Evolutionary conservation across 2,888 invertebrate species (phyloP), one percentile per base, ranked within the genome.

Genomic region (Chymomyza fuscimana): DNA sequence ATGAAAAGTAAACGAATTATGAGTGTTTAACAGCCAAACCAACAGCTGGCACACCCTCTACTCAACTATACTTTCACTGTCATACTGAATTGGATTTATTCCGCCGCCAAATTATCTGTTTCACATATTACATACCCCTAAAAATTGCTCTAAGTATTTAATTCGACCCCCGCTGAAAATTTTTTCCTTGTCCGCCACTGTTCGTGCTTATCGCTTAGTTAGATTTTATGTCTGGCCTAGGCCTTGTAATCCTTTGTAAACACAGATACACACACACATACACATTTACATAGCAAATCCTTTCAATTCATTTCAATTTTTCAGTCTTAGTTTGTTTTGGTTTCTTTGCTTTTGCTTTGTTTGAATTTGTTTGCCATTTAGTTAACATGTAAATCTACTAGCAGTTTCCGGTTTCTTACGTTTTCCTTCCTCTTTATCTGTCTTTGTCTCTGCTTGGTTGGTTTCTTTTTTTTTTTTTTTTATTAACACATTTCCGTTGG

Each of bases 241-340:
- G 60, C 65, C 58, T 65, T 71, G 65, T 69, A 63, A 65, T 56
- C 67, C 67, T 63, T 69, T 65, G 62, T 16, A 63, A 60, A 66
- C 40, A 64, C 40, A 64, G 22, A 50, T n/a, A 63, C 12, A 29
- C 3, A 3, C 32, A 25, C 22, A 66, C 56, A 66, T 52, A 64
- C 16, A 16, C 40, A 1, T 22, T 58, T 6, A 29, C 3, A 3
- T 9, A 19, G 36, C 16, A 46, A n/a, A 40, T 54, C 52, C 25
- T 61, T 52, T 64, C 63, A 70, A 78, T 84, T 76, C 64, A 79
- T 84, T 75, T 82, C 74, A 71, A 82, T 82, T 76, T 69, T 66
- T 56, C n/a, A 50, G 52, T 60, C 25, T 52, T 46, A 54, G 19
- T 51, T 65, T 29, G 63, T 10, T 25, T 46, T 46, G 25, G 58